Conservation (phyloP, 2,113 vertebrate species). For the Noturus placidus region DNA sequence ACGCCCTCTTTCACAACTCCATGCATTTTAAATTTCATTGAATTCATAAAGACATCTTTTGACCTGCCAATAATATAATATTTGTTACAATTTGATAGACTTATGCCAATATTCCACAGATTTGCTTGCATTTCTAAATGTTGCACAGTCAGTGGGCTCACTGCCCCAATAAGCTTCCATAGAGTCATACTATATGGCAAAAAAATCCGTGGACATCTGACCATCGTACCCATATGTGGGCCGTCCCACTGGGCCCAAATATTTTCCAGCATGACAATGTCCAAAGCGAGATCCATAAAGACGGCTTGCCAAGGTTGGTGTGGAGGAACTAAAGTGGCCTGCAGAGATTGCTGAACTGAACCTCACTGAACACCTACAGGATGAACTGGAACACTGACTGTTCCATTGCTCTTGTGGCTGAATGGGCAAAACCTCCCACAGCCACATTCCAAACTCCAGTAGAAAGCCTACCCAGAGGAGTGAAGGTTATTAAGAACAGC, state of each 20-base stretch:
- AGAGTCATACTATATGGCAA: too few relatives aligned
- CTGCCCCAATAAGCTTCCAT: too few relatives aligned
- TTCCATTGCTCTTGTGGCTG: too few relatives aligned
- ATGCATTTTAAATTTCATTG: not conserved
- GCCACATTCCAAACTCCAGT: too few relatives aligned
- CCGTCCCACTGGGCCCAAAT: not conserved
- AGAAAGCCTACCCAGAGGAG: too few relatives aligned
- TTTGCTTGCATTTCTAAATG: not conserved
- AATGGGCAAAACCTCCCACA: too few relatives aligned
- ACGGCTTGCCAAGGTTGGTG: not conserved
- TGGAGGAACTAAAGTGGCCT: not conserved
- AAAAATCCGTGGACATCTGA: too few relatives aligned
- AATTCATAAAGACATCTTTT: not conserved
- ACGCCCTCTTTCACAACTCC: not conserved
- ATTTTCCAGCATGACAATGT: not conserved
- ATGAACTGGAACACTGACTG: too few relatives aligned
- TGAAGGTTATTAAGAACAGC: too few relatives aligned
- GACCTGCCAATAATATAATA: not conserved
- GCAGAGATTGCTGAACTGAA: not conserved
- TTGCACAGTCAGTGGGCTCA: not conserved
- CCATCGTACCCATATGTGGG: not conserved
- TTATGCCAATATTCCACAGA: not conserved
- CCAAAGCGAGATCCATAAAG: too few relatives aligned
- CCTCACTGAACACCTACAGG: too few relatives aligned
- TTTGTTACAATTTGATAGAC: not conserved